Evolutionary conservation across 1,140 invertebrate genomes (phyloP).

Genomic region (Tetramorium alpestre): DNA sequence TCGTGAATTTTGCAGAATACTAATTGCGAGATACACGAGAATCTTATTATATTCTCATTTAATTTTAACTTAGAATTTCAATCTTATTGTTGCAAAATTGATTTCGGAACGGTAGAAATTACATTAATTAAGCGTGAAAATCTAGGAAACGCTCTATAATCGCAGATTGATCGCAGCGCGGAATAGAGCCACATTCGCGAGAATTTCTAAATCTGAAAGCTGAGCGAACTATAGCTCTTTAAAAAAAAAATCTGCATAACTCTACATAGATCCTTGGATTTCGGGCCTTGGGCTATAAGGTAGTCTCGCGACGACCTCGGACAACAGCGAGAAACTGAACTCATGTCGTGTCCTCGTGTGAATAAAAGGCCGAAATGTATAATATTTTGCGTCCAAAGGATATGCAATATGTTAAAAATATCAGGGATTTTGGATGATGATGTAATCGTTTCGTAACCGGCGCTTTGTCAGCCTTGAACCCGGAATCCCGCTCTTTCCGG

Average conservation of each 20-base stretch:
- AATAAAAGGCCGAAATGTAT: not conserved
- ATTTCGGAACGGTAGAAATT: not conserved
- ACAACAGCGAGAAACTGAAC: not conserved
- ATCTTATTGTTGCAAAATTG: not conserved
- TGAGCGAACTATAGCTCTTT: not conserved
- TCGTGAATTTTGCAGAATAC: not conserved
- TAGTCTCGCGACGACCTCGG: constrained; percentile 4
- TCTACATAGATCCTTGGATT: not conserved
- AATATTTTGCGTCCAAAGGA: not conserved
- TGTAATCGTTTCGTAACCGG: not conserved
- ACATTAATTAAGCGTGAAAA: not conserved
- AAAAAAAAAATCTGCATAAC: not conserved
- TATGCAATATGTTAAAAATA: not conserved
- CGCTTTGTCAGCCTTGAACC: constrained; percentile 25
- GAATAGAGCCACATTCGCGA: not conserved
- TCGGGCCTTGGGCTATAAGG: not conserved
- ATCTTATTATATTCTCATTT: not conserved
- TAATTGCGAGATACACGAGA: not conserved
- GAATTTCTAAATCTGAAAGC: not conserved
- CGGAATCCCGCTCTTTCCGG: not conserved
- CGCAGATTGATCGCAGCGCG: not conserved
- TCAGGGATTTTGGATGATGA: constrained; percentile 2
- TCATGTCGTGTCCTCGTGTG: not conserved
- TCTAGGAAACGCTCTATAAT: not conserved
- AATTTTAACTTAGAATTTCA: not conserved